These are phyloP conservation scores for Sitta carolinensis DNA, from an alignment of 2,797 vertebrate species.

Conservation along the genomic window DNA sequence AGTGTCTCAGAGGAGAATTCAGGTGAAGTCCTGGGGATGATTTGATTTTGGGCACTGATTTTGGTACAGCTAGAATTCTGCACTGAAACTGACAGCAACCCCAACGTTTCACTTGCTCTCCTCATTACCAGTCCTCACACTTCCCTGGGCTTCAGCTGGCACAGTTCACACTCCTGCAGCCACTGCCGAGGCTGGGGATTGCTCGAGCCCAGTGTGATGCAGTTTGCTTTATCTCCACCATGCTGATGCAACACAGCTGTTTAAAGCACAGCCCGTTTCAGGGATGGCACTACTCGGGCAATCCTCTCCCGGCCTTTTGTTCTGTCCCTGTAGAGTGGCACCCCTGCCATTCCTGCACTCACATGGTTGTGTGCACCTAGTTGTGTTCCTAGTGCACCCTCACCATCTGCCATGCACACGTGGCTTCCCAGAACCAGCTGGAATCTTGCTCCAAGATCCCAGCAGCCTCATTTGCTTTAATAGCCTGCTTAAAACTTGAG, in stretches of 20 bases:
- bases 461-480: slow-evolving; percentile 37
- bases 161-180: neutral
- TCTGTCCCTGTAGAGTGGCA: neutral
- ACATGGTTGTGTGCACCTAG: neutral
- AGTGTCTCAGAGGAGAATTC: rapidly evolving
- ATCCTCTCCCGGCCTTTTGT: neutral
- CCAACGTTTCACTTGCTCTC: neutral
- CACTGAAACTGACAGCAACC: rapidly evolving
- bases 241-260: neutral
- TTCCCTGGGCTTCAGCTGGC: neutral
- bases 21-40: neutral
- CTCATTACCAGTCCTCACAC: neutral
- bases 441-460: neutral
- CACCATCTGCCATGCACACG: neutral
- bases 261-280: neutral
- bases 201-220: neutral
- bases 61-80: neutral
- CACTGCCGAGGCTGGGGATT: neutral
- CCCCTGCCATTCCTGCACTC: neutral
- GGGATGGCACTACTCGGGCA: neutral
- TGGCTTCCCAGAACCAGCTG: slow-evolving; percentile 17
- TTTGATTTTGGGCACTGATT: rapidly evolving
- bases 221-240: neutral
- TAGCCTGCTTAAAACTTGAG: neutral
- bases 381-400: neutral